Percentiles rank a stretch among this genome's conserved stretches.
These are phyloP conservation scores for Panagrolaimus sp. DNA, from an alignment of 1,140 invertebrate species.

Conservation along the genomic window DNA sequence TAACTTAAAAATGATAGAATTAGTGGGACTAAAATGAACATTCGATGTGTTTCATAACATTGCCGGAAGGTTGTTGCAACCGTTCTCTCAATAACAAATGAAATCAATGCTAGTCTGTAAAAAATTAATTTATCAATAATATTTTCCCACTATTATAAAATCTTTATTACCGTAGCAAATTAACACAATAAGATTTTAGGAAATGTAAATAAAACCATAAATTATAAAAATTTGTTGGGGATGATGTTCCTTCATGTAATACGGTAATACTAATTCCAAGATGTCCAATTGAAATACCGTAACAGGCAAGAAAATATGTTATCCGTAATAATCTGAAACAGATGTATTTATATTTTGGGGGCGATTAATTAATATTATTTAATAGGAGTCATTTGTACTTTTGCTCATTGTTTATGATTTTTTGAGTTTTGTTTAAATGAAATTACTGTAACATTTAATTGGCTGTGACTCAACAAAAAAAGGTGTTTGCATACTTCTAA, in stretches of 20 bases:
- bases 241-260: not conserved
- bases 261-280: not conserved
- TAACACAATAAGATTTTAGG: constrained; percentile 9
- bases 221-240: not conserved
- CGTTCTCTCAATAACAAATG: not conserved
- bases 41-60: not conserved
- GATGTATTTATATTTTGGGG: not conserved
- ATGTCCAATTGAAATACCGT: constrained; percentile 1
- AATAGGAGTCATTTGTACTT: too few relatives aligned
- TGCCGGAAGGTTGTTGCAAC: constrained; percentile 1
- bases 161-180: constrained; percentile 6
- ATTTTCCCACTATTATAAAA: too few relatives aligned
- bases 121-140: too few relatives aligned
- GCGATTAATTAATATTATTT: too few relatives aligned
- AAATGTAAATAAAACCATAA: constrained; percentile 11
- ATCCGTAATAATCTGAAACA: constrained; percentile 1
- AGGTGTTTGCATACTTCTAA: too few relatives aligned
- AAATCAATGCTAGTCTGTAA: constrained; percentile 6
- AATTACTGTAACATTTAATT: too few relatives aligned
- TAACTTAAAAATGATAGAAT: not conserved
- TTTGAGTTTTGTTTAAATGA: too few relatives aligned
- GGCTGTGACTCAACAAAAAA: too few relatives aligned
- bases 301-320: constrained; percentile 7
- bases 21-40: not conserved
- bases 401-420: too few relatives aligned